Evolutionary conservation across 2,113 vertebrate genomes (phyloP).

Genomic region (Aptenodytes forsteri): DNA sequence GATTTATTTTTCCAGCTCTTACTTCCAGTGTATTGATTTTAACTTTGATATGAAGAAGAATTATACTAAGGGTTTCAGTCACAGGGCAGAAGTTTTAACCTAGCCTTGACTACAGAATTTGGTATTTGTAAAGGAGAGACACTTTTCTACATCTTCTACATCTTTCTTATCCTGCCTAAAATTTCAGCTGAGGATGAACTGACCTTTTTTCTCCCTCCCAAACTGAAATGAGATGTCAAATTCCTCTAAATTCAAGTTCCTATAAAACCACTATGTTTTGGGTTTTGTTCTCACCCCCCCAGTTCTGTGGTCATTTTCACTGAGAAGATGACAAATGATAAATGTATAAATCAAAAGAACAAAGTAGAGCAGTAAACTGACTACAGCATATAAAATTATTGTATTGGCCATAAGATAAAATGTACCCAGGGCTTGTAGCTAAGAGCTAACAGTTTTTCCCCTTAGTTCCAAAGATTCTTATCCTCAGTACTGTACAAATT

Average conservation of each 20-base stretch:
- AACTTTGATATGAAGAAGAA: neutral
- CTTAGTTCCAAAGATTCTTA: neutral
- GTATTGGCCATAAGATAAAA: neutral
- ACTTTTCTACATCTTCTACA: neutral
- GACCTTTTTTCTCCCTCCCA: fast-evolving
- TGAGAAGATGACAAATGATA: neutral
- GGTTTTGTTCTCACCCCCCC: neutral
- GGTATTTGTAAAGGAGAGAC: neutral
- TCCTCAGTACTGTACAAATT: neutral
- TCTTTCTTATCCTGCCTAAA: neutral
- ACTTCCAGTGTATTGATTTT: neutral
- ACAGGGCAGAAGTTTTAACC: neutral
- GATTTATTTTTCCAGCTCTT: neutral
- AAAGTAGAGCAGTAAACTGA: neutral
- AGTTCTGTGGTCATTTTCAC: neutral
- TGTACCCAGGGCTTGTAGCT: neutral
- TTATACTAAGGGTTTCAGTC: neutral
- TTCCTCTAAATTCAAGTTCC: neutral
- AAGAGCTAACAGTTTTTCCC: neutral
- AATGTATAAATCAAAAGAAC: neutral
- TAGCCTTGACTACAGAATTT: neutral
- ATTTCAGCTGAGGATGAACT: neutral
- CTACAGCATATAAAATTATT: neutral
- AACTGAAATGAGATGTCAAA: neutral
- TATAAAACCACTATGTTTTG: neutral